Percentiles rank a stretch among this genome's conserved stretches.
Evolutionary conservation across 2,888 invertebrate species (phyloP).

Genomic region (Caenorhabditis auriculariae): DNA sequence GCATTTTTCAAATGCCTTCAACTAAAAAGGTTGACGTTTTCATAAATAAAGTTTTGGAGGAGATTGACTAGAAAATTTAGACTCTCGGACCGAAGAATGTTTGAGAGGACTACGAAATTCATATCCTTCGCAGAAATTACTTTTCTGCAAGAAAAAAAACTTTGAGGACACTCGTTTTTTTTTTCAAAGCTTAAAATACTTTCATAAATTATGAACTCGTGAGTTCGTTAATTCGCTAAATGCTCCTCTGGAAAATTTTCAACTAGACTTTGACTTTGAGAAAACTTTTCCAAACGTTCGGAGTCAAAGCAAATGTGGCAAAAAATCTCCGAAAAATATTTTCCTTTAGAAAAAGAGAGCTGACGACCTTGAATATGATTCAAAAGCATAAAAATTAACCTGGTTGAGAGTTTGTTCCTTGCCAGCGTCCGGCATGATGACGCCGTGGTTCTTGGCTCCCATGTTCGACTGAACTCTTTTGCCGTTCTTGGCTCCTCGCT

Average conservation of each 20-base stretch:
- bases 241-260: neutral
- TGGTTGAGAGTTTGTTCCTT: slow-evolving; percentile 93
- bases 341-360: neutral
- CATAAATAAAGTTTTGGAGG: no score
- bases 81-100: no score
- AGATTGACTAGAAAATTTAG: no score
- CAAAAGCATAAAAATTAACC: no score
- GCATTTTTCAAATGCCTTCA: no score
- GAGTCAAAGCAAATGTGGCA: neutral
- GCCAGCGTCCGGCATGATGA: slow-evolving; percentile 94
- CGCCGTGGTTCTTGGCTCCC: slow-evolving; percentile 99
- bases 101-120: neutral
- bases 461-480: slow-evolving; percentile 96
- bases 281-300: slow-evolving; percentile 1
- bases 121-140: neutral
- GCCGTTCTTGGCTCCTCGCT: slow-evolving; percentile 84
- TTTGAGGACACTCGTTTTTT: no score
- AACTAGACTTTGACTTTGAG: neutral
- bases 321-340: neutral
- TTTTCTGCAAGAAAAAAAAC: neutral
- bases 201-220: no score
- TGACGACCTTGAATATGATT: neutral
- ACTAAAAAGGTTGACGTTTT: no score
- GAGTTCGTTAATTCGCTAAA: no score
- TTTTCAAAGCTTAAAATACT: no score